phyloP scores from a whole-genome alignment of 1,140 invertebrate species.

The Apolygus lucorum region DNA sequence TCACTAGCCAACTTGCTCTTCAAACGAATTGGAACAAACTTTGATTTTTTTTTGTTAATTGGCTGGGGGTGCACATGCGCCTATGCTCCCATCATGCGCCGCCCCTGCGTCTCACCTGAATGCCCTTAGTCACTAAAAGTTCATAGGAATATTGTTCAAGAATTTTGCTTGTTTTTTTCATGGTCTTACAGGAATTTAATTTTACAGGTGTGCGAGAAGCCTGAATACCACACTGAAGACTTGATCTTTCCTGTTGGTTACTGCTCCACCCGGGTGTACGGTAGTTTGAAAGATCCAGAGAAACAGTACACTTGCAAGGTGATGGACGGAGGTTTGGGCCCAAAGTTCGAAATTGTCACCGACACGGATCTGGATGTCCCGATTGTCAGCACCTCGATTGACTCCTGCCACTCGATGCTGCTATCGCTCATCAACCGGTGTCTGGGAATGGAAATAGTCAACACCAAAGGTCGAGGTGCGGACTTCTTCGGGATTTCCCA shows the following conservation, averaged over 20 bases:
- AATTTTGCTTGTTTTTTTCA: too few species aligned
- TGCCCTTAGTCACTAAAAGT: too few species aligned
- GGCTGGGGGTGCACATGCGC: too few species aligned
- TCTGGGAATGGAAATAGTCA: slow-evolving; percentile 36
- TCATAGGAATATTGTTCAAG: too few species aligned
- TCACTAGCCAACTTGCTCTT: too few species aligned
- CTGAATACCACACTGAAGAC: slow-evolving; percentile 60
- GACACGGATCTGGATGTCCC: slow-evolving; percentile 59
- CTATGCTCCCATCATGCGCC: too few species aligned
- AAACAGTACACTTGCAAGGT: slow-evolving; percentile 76
- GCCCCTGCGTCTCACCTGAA: too few species aligned
- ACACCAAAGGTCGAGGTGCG: slow-evolving; percentile 49
- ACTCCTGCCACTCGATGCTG: slow-evolving; percentile 62
- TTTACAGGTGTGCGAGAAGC: slow-evolving; percentile 52
- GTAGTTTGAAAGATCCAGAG: slow-evolving; percentile 57
- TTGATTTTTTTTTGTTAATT: too few species aligned
- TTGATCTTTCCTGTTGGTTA: slow-evolving; percentile 72
- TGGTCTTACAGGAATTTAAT: too few species aligned
- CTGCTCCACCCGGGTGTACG: slow-evolving; percentile 68
- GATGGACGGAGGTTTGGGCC: slow-evolving; percentile 56
- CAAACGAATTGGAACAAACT: too few species aligned
- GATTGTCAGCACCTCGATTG: slow-evolving; percentile 55
- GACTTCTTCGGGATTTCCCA: slow-evolving; percentile 73
- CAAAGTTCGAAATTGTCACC: slow-evolving; percentile 71
- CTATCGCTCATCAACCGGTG: slow-evolving; percentile 51